A percentile compares a stretch with the other conserved stretches of the same genome.
Conservation (phyloP, 2,888 invertebrate species). For the Synergus umbraculus region DNA sequence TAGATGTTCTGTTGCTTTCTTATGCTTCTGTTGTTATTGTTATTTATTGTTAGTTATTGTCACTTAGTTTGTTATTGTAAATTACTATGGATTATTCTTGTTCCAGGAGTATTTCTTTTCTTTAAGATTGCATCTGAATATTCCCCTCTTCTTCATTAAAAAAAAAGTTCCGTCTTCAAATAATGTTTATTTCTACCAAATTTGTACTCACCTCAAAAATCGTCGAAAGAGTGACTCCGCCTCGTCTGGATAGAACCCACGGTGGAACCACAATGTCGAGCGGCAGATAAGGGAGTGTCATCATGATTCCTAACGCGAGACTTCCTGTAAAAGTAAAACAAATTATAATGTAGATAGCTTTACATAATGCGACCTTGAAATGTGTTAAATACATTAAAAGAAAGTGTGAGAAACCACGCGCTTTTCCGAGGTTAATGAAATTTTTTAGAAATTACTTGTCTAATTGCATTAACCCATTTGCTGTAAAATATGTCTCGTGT, state of each 20-base stretch:
- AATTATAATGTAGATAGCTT: background rate
- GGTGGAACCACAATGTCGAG: slow-evolving; percentile 64
- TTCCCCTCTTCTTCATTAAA: no score
- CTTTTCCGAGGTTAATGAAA: slow-evolving; percentile 1
- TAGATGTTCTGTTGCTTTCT: no score
- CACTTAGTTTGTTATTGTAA: no score
- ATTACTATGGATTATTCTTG: no score
- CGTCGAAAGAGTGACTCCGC: slow-evolving; percentile 39
- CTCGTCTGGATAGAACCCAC: slow-evolving; percentile 60
- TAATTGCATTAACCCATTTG: slow-evolving; percentile 1
- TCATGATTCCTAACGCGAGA: slow-evolving; percentile 48
- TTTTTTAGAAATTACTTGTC: background rate
- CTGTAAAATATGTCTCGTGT: background rate
- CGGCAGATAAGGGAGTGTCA: slow-evolving; percentile 61
- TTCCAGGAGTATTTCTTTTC: no score
- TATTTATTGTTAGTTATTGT: no score
- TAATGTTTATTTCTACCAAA: no score
- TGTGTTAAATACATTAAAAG: background rate
- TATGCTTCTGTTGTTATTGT: no score
- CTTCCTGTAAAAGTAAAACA: background rate
- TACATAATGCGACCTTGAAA: background rate
- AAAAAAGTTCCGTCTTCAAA: no score
- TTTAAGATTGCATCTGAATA: no score
- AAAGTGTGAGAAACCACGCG: background rate
- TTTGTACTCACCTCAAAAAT: slow-evolving; percentile 32